Conservation (phyloP, 2,113 vertebrate genomes). For the Trichechus manatus region DNA sequence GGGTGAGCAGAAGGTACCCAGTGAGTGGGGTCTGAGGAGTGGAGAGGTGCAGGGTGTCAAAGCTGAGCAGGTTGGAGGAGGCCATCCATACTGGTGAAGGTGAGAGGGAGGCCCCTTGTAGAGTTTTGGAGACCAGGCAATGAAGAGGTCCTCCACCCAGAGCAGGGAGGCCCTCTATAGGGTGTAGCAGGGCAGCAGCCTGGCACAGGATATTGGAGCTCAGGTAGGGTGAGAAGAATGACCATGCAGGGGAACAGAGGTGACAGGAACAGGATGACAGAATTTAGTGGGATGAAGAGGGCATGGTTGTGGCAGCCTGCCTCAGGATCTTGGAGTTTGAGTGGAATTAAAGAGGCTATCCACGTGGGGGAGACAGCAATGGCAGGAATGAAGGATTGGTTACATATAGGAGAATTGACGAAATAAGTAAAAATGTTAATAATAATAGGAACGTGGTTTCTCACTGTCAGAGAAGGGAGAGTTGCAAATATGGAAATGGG, state of each 20-base stretch:
- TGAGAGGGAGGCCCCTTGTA: not conserved
- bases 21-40: not conserved
- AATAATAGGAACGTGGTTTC: not conserved
- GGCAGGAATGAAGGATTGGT: not conserved
- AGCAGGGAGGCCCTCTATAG: not conserved
- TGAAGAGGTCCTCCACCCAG: not conserved
- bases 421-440: not conserved
- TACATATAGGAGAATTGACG: not conserved
- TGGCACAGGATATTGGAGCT: not conserved
- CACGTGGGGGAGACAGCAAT: not conserved
- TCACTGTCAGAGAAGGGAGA: not conserved
- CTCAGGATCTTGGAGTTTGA: not conserved
- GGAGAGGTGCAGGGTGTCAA: not conserved
- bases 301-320: not conserved
- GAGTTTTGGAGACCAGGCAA: not conserved
- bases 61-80: no score
- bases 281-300: accelerated
- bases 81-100: not conserved
- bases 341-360: not conserved
- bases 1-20: not conserved
- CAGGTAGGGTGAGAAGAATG: not conserved
- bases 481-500: not conserved
- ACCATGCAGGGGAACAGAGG: accelerated
- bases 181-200: no score
- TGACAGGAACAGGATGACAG: no score